Conservation (phyloP, 2,797 vertebrate genomes). For the Sebastes hubbsi region DNA sequence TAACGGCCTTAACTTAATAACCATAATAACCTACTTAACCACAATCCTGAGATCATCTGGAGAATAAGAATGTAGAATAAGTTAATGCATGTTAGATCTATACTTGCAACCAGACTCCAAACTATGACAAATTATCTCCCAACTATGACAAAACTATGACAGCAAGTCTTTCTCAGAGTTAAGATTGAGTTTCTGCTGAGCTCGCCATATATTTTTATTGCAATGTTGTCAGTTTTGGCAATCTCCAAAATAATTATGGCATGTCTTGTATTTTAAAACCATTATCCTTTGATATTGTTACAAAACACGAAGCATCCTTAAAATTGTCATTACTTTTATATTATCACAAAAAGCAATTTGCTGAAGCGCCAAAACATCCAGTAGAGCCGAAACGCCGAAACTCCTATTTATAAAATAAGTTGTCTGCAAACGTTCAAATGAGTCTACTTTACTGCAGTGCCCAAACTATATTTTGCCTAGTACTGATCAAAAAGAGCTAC, state of each 20-base stretch:
- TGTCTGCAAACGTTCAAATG: constrained; percentile 3
- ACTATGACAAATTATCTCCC: neutral
- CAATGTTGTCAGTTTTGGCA: constrained; percentile 1
- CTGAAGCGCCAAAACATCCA: constrained; percentile 27
- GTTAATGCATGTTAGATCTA: constrained; percentile 5
- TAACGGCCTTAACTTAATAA: neutral
- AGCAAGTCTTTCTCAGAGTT: constrained; percentile 2
- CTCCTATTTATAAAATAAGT: constrained; percentile 7
- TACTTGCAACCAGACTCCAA: neutral
- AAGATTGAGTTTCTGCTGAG: constrained; percentile 2
- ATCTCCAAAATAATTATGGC: constrained; percentile 3
- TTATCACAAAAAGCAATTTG: constrained; percentile 27
- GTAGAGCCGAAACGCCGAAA: neutral
- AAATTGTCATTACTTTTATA: constrained; percentile 4
- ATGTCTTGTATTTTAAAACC: neutral
- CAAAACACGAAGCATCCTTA: constrained; percentile 25
- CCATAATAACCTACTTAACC: constrained; percentile 8
- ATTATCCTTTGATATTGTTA: neutral
- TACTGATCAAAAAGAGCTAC: constrained; percentile 29
- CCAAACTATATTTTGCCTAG: constrained; percentile 12
- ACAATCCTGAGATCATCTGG: constrained; percentile 58
- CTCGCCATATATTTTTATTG: neutral
- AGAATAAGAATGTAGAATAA: constrained; percentile 29
- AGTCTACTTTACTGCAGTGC: neutral
- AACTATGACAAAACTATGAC: neutral